Conservation (phyloP, 2,113 vertebrate genomes). For the Tragelaphus scriptus region DNA sequence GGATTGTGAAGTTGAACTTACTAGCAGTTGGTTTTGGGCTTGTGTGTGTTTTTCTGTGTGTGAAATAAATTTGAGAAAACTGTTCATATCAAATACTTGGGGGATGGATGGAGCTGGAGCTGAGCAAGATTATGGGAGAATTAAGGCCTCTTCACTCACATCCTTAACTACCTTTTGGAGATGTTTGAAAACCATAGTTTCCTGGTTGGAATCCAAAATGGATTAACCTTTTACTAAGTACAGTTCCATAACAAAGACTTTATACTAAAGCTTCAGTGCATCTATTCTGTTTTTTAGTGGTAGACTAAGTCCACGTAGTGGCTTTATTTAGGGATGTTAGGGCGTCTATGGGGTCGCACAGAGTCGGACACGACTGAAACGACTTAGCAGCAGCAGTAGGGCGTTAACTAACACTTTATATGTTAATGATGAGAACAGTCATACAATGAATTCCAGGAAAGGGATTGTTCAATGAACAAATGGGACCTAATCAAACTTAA, state of each 20-base stretch:
- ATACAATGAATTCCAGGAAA: background rate
- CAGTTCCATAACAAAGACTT: background rate
- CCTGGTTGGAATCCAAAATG: background rate
- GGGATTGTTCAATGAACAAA: background rate
- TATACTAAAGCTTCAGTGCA: background rate
- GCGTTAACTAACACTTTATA: background rate
- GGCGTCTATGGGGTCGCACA: background rate
- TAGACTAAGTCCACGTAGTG: background rate
- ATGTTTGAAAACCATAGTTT: background rate
- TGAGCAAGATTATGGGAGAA: background rate
- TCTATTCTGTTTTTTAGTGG: background rate
- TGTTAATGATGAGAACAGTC: background rate
- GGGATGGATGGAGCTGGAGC: fast-evolving
- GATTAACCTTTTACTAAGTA: background rate
- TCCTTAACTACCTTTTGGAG: background rate
- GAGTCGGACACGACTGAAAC: too few species aligned
- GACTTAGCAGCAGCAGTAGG: too few species aligned
- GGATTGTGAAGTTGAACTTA: background rate
- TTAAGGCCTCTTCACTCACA: background rate
- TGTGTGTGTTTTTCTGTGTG: background rate
- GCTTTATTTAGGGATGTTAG: background rate
- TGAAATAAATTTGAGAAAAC: background rate
- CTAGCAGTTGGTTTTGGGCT: background rate
- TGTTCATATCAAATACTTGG: background rate
- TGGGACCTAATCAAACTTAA: too few species aligned